These are phyloP conservation scores for Drosophila tsacasi DNA, from an alignment of 1,140 invertebrate species.

Conservation along the genomic window DNA sequence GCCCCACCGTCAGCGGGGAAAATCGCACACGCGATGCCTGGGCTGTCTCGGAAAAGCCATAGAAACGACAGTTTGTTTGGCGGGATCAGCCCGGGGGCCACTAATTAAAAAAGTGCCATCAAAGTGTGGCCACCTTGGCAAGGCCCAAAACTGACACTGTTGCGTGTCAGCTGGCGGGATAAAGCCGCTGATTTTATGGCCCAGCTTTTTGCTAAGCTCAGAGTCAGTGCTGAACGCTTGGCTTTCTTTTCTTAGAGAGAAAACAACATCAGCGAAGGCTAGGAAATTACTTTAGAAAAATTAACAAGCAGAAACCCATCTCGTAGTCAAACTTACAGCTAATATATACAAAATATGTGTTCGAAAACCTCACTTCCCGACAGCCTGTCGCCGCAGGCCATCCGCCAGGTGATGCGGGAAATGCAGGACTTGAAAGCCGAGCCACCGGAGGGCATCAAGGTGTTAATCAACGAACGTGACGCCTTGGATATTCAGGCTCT, in stretches of 20 bases:
- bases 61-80: constrained; percentile 60
- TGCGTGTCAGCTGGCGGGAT: constrained; percentile 63
- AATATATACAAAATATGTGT: not conserved
- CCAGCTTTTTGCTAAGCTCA: constrained; percentile 1
- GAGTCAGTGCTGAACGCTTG: constrained; percentile 1
- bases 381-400: constrained; percentile 96
- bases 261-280: not conserved
- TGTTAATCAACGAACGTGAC: constrained; percentile 95
- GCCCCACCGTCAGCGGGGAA: constrained; percentile 33
- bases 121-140: constrained; percentile 69
- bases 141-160: constrained; percentile 22
- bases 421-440: constrained; percentile 90
- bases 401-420: constrained; percentile 93
- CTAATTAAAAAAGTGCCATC: constrained; percentile 83
- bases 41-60: constrained; percentile 49
- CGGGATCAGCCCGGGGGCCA: constrained; percentile 26
- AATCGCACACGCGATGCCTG: constrained; percentile 62
- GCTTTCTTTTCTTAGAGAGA: not conserved
- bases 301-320: fast-evolving
- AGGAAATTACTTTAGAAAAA: not conserved
- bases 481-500: constrained; percentile 96
- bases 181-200: constrained; percentile 65
- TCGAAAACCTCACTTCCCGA: constrained; percentile 87
- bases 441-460: constrained; percentile 96
- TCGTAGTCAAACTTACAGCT: not conserved